A percentile compares a stretch with the other conserved stretches of the same genome.
These are phyloP conservation scores for Prietella phreatophila DNA, from an alignment of 2,113 vertebrate species.

Conservation along the genomic window DNA sequence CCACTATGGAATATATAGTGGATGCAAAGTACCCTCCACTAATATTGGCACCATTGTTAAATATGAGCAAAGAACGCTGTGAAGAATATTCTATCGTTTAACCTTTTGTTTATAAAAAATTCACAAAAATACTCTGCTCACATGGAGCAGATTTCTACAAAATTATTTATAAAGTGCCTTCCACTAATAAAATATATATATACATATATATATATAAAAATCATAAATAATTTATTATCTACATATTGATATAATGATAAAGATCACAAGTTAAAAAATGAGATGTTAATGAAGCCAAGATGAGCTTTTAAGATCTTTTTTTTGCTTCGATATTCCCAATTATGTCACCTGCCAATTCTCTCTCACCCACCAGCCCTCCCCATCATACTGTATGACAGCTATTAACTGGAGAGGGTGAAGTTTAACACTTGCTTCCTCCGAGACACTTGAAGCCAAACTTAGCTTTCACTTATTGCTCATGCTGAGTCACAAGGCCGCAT, in stretches of 20 bases:
- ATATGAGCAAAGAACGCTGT: no score
- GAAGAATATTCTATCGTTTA: no score
- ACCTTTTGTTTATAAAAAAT: no score
- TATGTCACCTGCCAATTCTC: neutral
- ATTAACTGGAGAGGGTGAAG: neutral
- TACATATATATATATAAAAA: no score
- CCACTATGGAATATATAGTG: neutral
- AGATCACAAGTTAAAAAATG: neutral
- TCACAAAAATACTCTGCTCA: no score
- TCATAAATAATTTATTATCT: neutral
- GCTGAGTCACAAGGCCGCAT: neutral
- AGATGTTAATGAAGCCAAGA: neutral
- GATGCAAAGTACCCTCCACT: neutral
- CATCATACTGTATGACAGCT: neutral
- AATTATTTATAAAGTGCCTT: no score
- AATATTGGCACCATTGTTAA: no score
- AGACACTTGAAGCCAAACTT: neutral
- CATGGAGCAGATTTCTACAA: no score
- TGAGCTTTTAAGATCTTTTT: neutral
- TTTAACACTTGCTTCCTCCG: neutral
- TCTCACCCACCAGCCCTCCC: neutral
- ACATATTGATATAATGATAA: neutral
- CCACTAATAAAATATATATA: no score
- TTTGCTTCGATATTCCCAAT: neutral
- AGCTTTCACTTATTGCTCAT: neutral